phyloP scores from a whole-genome alignment of 2,113 vertebrate species.

The Crocuta crocuta region DNA sequence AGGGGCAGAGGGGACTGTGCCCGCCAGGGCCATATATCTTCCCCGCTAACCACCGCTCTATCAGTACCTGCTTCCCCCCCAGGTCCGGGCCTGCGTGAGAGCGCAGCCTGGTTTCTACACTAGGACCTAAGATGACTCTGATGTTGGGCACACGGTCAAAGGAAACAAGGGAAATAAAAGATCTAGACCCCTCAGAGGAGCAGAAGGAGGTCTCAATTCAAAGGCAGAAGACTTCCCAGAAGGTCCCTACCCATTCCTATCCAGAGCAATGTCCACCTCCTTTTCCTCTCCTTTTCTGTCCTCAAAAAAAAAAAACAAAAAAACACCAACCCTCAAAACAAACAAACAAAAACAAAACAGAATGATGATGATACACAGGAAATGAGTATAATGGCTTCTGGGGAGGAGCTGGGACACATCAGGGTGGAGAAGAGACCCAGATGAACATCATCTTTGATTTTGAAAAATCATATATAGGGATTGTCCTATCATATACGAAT shows the following conservation, averaged over 20 bases:
- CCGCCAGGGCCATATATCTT: neutral
- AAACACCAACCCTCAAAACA: no score
- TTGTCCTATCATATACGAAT: neutral
- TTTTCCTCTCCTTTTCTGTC: neutral
- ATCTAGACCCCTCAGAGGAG: neutral
- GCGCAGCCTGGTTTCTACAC: accelerated
- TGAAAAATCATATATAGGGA: neutral
- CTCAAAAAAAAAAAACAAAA: neutral
- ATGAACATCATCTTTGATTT: neutral
- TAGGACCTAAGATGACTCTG: neutral
- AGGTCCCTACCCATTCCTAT: accelerated
- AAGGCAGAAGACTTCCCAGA: neutral
- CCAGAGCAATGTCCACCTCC: accelerated
- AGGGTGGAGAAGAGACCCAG: neutral
- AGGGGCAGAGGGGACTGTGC: accelerated
- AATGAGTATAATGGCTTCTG: neutral
- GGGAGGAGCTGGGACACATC: neutral
- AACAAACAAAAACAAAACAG: no score
- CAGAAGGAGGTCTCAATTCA: neutral
- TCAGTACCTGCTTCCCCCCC: no score
- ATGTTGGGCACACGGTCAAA: no score
- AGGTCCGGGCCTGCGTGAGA: neutral
- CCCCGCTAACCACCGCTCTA: accelerated
- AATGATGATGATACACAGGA: neutral
- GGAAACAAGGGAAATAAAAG: neutral